A percentile compares a stretch with the other conserved stretches of the same genome.
These are phyloP conservation scores for Hypsibius dujardini DNA, from an alignment of 1,140 invertebrate species.

Conservation along the genomic window DNA sequence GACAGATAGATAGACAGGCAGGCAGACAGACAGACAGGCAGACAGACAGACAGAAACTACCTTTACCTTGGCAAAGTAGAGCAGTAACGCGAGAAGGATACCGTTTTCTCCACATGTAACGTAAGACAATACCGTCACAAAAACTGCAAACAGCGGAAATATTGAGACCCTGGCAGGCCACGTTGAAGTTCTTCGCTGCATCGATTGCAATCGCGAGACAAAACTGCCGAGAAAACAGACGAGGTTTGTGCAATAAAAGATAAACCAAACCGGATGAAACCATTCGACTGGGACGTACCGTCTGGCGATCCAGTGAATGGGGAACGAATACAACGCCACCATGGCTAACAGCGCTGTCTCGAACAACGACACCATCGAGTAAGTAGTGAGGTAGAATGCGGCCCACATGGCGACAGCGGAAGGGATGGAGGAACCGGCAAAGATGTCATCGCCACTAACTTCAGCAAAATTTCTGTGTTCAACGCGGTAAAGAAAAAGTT, in stretches of 20 bases:
- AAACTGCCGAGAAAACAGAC: background rate
- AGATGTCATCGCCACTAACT: too few species aligned
- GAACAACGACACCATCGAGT: background rate
- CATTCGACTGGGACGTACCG: background rate
- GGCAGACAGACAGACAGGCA: too few species aligned
- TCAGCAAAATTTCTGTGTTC: too few species aligned
- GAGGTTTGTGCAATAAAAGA: background rate
- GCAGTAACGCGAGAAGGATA: background rate
- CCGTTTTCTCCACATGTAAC: conserved; percentile 11
- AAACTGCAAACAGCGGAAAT: background rate
- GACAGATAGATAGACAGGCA: too few species aligned
- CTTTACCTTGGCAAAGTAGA: background rate
- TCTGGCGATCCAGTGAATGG: background rate
- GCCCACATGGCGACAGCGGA: too few species aligned
- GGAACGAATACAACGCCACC: background rate
- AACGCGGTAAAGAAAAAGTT: too few species aligned
- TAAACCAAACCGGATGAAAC: background rate
- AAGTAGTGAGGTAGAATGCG: background rate
- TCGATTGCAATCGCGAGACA: background rate
- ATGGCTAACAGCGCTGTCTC: background rate
- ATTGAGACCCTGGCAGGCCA: background rate
- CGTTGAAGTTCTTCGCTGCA: background rate
- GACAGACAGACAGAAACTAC: background rate
- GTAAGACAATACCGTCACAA: background rate
- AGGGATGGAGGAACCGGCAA: too few species aligned